Conservation (phyloP, 2,888 invertebrate species). For the Polyploca ridens region DNA sequence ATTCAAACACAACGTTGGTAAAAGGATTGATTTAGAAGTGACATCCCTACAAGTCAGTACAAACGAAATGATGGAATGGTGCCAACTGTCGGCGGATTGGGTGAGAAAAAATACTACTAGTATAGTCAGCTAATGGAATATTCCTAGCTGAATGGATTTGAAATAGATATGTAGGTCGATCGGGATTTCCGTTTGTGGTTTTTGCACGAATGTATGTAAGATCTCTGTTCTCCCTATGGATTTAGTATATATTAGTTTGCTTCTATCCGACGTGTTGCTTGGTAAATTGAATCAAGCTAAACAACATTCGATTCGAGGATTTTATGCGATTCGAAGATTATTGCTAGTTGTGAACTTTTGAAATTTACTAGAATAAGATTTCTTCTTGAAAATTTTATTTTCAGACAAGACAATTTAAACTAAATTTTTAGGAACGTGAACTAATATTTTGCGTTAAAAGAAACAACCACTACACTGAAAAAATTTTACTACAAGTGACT, state of each 20-base stretch:
- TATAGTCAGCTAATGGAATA: constrained; percentile 48
- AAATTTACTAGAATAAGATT: too few relatives aligned
- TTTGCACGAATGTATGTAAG: constrained; percentile 3
- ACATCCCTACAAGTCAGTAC: constrained; percentile 15
- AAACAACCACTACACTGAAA: too few relatives aligned
- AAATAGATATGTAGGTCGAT: constrained; percentile 32
- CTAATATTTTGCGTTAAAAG: too few relatives aligned
- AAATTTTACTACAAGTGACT: too few relatives aligned
- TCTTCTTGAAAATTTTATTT: too few relatives aligned
- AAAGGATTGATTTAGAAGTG: constrained; percentile 1
- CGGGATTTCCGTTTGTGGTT: constrained; percentile 16
- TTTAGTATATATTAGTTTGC: neutral
- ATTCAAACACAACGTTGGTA: neutral
- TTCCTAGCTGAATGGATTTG: constrained; percentile 44
- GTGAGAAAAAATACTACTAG: constrained; percentile 25
- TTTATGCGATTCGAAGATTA: too few relatives aligned
- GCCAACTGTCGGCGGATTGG: constrained; percentile 33
- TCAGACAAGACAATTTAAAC: too few relatives aligned
- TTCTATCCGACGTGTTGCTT: neutral
- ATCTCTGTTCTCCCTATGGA: neutral
- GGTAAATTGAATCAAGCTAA: neutral
- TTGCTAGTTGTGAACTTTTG: too few relatives aligned
- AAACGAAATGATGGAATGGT: constrained; percentile 36
- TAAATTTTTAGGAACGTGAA: too few relatives aligned
- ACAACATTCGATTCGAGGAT: too few relatives aligned